A percentile compares a stretch with the other conserved stretches of the same genome.
Conservation (phyloP, 2,113 vertebrate species). For the Anser brachyrhynchus region DNA sequence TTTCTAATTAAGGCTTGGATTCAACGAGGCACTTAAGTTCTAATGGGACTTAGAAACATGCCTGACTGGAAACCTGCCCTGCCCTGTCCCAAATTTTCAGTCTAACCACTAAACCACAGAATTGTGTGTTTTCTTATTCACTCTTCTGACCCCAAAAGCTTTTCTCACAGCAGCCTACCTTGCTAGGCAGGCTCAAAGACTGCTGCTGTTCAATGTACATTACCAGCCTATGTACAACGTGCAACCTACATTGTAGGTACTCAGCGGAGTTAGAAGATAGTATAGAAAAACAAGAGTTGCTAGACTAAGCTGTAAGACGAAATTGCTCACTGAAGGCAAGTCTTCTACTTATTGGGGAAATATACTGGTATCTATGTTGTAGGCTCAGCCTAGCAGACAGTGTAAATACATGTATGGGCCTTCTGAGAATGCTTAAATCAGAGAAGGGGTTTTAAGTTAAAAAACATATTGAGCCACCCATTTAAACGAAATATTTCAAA, state of each 20-base stretch:
- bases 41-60: constrained; percentile 8
- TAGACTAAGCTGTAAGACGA: background rate
- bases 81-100: constrained; percentile 2
- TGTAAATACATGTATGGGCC: background rate
- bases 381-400: background rate
- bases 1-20: constrained; percentile 39
- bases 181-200: background rate
- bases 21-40: constrained; percentile 37
- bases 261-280: background rate
- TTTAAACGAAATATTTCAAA: background rate
- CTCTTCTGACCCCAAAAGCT: background rate
- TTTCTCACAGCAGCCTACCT: background rate
- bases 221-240: background rate
- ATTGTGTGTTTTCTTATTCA: background rate
- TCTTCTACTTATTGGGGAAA: background rate
- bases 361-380: background rate
- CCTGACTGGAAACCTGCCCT: constrained; percentile 37
- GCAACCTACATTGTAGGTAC: background rate
- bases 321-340: background rate
- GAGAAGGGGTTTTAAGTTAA: background rate
- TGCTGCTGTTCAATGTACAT: background rate
- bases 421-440: background rate
- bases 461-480: background rate
- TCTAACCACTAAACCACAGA: background rate
- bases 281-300: background rate